Evolutionary conservation across 2,888 invertebrate species (phyloP), one percentile per base, ranked within the genome.

Genomic region (Sceliomorpha sp.): DNA sequence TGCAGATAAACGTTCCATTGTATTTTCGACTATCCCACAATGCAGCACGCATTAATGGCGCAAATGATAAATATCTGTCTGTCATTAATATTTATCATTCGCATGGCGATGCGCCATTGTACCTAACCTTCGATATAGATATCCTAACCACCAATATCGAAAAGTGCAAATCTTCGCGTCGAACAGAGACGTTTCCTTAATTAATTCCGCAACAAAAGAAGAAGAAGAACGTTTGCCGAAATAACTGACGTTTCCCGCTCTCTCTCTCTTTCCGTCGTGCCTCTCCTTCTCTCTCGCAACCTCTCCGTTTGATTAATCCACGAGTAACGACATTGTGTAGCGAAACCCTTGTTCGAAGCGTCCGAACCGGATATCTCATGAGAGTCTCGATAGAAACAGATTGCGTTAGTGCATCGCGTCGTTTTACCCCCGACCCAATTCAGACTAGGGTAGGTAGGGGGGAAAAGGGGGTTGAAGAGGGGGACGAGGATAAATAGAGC

Each of bases 291-390:
- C 13, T 12, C 14, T 12, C 14, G 12, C 20, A 5, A 29, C 27
- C 10, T 32, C 50, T 48, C 45, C 48, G 47, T 53, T 69, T 69
- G 69, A 69, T 69, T 69, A 69, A 69, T 63, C 63, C 58, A 31
- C 42, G 36, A 63, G 58, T 62, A 69, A 63, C 69, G 62, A 69
- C 68, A 51, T 51, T 47, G 50, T 56, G 53, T 58, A 58, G 17
- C 58, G 51, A n/a, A 29, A 42, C 53, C 51, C 63, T 63, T 69
- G 69, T 69, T 63, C 63, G 63, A 40, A 59, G 58, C 58, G 62
- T 69, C 58, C 69, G 53, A 58, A 69, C 51, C 29, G 62, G 63
- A 69, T 63, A 69, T 69, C 69, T 69, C 69, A 51, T 63, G 69
- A 63, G 69, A 63, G 63, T 48, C 51, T 37, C 58, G 62, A 58